Percentiles rank a stretch among this genome's conserved stretches.
Evolutionary conservation across 30 jellyfish, hydroid and myxozoan genomes (phyloP).

Genomic region (Aurelia aurita): DNA sequence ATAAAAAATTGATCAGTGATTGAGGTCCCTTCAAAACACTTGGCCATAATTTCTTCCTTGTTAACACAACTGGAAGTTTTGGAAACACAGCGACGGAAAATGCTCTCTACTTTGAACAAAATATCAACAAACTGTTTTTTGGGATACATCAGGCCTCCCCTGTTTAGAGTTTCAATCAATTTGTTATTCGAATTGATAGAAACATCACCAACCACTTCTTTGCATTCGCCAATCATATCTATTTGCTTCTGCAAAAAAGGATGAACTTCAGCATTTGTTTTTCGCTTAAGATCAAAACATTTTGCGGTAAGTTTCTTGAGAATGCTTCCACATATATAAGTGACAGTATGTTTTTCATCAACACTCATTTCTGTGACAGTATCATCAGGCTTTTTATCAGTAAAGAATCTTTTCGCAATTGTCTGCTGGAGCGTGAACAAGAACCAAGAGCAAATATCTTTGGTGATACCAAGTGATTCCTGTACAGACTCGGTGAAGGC

Average conservation of each 20-base stretch:
- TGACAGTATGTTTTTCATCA: conserved; percentile 60
- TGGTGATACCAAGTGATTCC: too few species aligned
- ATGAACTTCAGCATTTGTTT: conserved; percentile 33
- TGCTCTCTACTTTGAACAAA: conserved; percentile 39
- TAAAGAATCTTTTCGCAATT: conserved; percentile 47
- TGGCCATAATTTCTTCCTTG: conserved; percentile 35
- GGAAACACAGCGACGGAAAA: conserved; percentile 43
- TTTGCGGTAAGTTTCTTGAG: conserved; percentile 34
- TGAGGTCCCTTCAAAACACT: conserved; percentile 26
- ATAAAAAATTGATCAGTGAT: conserved; percentile 16
- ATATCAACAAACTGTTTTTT: conserved; percentile 37
- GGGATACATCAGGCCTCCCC: conserved; percentile 67
- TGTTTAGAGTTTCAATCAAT: conserved; percentile 52
- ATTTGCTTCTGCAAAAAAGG: conserved; percentile 60
- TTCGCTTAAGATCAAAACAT: conserved; percentile 41
- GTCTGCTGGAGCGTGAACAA: conserved; percentile 57
- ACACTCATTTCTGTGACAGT: conserved; percentile 38
- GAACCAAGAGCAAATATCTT: conserved; percentile 64
- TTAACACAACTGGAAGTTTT: conserved; percentile 15
- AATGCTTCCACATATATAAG: conserved; percentile 61
- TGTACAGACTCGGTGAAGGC: conserved; percentile 51
- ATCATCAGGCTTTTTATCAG: conserved; percentile 51
- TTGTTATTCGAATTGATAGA: conserved; percentile 30
- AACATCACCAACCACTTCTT: conserved; percentile 51
- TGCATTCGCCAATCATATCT: conserved; percentile 52